Conservation (phyloP, 2,797 vertebrate genomes). For the Myoxocephalus aenaeus region DNA sequence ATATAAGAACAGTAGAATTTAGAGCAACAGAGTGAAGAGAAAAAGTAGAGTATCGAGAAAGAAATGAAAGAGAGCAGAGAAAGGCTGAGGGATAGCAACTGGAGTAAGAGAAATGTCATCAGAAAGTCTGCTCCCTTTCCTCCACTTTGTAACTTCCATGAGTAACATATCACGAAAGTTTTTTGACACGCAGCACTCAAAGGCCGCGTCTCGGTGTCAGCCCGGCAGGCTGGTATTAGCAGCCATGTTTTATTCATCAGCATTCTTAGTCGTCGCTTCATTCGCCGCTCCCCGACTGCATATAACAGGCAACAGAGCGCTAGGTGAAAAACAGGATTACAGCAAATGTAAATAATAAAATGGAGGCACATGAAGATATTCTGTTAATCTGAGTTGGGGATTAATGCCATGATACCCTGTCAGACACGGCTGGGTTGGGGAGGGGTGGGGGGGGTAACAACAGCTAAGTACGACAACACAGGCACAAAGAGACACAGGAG, state of each 20-base stretch:
- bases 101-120: background rate
- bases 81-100: background rate
- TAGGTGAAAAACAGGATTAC: slow-evolving; percentile 81
- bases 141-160: slow-evolving; percentile 32
- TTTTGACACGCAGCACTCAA: slow-evolving; percentile 57
- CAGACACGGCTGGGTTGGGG: slow-evolving; percentile 53
- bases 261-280: slow-evolving; percentile 59
- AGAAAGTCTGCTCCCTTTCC: slow-evolving; percentile 8
- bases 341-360: slow-evolving; percentile 78
- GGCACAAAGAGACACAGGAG: slow-evolving; percentile 18
- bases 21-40: slow-evolving; percentile 7
- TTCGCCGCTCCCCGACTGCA: slow-evolving; percentile 45
- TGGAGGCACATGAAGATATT: slow-evolving; percentile 72
- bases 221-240: slow-evolving; percentile 66
- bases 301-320: slow-evolving; percentile 47
- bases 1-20: slow-evolving; percentile 4
- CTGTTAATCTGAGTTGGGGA: slow-evolving; percentile 75
- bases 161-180: slow-evolving; percentile 53
- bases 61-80: slow-evolving; percentile 5
- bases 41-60: background rate
- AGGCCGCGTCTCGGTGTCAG: slow-evolving; percentile 56
- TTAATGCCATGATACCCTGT: slow-evolving; percentile 75
- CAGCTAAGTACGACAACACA: slow-evolving; percentile 39
- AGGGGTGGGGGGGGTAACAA: slow-evolving; percentile 15
- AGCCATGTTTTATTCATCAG: slow-evolving; percentile 79